phyloP scores from a whole-genome alignment of 2,888 invertebrate species.

The Taenaris catops region DNA sequence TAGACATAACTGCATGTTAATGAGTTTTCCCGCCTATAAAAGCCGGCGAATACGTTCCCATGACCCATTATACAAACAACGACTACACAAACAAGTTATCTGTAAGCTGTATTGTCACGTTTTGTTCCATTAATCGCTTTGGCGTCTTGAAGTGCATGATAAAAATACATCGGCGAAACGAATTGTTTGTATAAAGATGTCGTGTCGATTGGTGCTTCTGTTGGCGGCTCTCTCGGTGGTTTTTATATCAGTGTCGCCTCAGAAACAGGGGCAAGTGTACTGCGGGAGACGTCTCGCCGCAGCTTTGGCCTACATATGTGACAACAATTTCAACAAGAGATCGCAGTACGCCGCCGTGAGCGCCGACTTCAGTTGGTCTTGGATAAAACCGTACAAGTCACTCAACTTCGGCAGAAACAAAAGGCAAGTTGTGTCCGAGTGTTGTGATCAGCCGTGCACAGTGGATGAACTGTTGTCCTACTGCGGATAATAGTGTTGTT shows the following conservation, averaged over 20 bases:
- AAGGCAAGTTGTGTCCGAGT: constrained; percentile 33
- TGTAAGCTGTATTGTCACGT: too few species aligned
- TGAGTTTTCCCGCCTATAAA: constrained; percentile 20
- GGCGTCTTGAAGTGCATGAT: too few species aligned
- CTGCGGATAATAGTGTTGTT: constrained; percentile 10
- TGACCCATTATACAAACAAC: constrained; percentile 15
- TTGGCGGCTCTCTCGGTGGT: constrained; percentile 4
- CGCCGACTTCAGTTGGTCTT: constrained; percentile 18
- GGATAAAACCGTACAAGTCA: constrained; percentile 24
- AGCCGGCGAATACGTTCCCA: constrained; percentile 9
- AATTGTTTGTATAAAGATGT: too few species aligned
- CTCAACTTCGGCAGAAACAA: constrained; percentile 27
- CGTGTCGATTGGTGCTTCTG: background rate
- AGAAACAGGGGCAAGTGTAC: constrained; percentile 23
- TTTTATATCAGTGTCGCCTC: constrained; percentile 4
- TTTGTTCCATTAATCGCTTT: too few species aligned
- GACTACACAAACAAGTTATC: background rate
- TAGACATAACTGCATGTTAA: constrained; percentile 20
- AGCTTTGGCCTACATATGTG: constrained; percentile 25
- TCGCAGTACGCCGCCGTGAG: constrained; percentile 6
- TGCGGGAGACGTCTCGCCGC: constrained; percentile 28
- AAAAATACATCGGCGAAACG: too few species aligned
- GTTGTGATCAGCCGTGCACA: constrained; percentile 37
- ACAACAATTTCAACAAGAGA: constrained; percentile 24
- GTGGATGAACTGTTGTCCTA: constrained; percentile 19